Evolutionary conservation across 2,888 invertebrate species (phyloP).

Genomic region (Papilio protenor): DNA sequence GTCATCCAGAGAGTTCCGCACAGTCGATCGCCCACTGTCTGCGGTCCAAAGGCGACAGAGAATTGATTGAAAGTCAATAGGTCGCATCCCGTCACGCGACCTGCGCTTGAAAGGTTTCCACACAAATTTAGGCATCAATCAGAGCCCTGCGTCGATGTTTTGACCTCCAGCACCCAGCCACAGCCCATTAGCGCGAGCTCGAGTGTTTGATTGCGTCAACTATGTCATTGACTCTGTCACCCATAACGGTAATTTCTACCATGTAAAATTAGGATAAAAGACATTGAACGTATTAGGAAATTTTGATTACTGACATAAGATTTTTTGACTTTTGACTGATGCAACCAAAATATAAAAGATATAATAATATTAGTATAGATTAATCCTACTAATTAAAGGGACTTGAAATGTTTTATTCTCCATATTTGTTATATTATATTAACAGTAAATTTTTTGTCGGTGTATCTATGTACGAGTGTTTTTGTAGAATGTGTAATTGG

Average conservation of each 20-base stretch:
- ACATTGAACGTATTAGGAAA: background rate
- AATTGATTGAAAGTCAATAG: conserved; percentile 70
- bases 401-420: no score
- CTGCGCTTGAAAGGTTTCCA: conserved; percentile 55
- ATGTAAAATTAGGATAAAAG: background rate
- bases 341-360: no score
- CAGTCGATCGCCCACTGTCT: conserved; percentile 30
- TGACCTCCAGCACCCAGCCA: conserved; percentile 24
- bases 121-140: conserved; percentile 42
- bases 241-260: background rate
- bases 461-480: no score
- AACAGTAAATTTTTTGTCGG: background rate
- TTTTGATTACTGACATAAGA: background rate
- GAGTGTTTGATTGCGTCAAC: background rate
- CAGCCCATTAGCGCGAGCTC: conserved; percentile 26
- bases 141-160: conserved; percentile 5
- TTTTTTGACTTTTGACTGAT: no score
- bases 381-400: no score
- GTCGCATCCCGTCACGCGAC: conserved; percentile 59
- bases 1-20: background rate
- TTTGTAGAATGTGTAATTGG: no score
- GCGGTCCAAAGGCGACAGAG: conserved; percentile 54
- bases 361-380: no score
- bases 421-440: background rate
- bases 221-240: background rate